phyloP scores from a whole-genome alignment of 2,113 vertebrate species.

The Pterocles orientalis region DNA sequence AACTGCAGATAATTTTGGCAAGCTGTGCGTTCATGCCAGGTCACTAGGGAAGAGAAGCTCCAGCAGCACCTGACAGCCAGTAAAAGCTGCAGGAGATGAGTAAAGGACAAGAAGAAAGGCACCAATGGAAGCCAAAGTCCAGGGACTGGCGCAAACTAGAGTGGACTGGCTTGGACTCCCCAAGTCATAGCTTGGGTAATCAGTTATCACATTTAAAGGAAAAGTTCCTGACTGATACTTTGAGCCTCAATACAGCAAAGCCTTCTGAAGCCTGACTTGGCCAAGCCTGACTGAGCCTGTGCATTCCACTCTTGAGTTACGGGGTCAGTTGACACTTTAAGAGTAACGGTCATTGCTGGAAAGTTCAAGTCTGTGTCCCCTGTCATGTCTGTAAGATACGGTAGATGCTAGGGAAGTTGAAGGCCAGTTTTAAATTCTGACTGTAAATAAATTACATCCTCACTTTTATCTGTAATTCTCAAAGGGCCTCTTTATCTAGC shows the following conservation, averaged over 20 bases:
- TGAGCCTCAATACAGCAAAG: neutral
- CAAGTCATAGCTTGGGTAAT: neutral
- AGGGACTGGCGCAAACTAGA: neutral
- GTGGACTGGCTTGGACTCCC: neutral
- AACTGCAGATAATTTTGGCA: neutral
- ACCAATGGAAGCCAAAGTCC: neutral
- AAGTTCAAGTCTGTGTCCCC: neutral
- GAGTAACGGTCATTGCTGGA: neutral
- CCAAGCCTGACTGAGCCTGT: neutral
- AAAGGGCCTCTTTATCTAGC: neutral
- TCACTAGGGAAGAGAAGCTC: neutral
- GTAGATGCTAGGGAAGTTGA: neutral
- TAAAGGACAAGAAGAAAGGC: neutral
- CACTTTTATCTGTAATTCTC: neutral
- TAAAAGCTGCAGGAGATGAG: neutral
- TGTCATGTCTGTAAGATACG: neutral
- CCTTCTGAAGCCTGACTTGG: neutral
- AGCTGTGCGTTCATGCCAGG: neutral
- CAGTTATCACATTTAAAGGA: neutral
- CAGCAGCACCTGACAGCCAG: neutral
- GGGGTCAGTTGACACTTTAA: neutral
- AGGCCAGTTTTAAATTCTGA: neutral
- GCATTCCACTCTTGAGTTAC: neutral
- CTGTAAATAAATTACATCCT: neutral
- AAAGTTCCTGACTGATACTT: neutral